These are phyloP conservation scores for Lasioglossum figueresi DNA, from an alignment of 2,888 invertebrate species.

Conservation along the genomic window DNA sequence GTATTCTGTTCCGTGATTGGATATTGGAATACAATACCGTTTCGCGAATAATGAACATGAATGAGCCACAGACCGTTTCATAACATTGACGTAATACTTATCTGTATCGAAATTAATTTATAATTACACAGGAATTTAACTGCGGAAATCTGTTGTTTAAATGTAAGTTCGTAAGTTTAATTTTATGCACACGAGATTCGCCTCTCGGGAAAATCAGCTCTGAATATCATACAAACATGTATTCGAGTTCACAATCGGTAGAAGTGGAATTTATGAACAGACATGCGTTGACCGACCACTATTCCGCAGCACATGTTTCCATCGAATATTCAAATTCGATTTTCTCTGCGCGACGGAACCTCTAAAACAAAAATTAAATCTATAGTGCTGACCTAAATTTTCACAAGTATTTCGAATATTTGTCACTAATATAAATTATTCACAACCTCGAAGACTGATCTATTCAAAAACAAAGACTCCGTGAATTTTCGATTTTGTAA, in stretches of 20 bases:
- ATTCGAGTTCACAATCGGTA: not conserved
- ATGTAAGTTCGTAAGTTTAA: not conserved
- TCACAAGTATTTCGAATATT: not conserved
- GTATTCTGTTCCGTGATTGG: not conserved
- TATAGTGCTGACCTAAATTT: not conserved
- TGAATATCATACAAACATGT: not conserved
- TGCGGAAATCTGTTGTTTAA: not conserved
- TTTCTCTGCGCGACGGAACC: not conserved
- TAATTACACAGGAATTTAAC: not conserved
- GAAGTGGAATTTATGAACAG: not conserved
- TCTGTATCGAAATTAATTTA: not conserved
- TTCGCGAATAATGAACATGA: not conserved
- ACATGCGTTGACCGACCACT: not conserved
- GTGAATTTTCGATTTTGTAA: not conserved
- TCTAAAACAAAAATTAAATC: not conserved
- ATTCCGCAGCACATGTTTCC: not conserved
- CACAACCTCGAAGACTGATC: not conserved
- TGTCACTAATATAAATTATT: too few species aligned
- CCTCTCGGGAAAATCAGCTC: not conserved
- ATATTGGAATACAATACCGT: constrained; percentile 14
- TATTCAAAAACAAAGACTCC: not conserved
- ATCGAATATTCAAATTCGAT: not conserved
- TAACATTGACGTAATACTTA: not conserved
- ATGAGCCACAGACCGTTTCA: not conserved
- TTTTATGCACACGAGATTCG: not conserved